phyloP scores from a whole-genome alignment of 2,888 invertebrate species.

The Chrysopilus asiliformis region DNA sequence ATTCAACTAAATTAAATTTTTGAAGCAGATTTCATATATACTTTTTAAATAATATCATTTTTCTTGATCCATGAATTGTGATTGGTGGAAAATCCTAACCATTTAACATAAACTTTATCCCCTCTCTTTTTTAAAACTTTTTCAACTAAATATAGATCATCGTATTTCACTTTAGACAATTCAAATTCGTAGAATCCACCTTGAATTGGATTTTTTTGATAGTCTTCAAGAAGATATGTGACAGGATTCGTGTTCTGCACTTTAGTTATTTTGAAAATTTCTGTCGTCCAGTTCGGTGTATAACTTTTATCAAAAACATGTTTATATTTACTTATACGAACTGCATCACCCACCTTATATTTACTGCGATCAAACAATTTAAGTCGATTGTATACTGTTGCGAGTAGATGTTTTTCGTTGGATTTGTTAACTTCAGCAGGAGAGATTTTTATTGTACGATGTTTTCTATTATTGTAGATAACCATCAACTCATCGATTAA shows the following conservation, averaged over 20 bases:
- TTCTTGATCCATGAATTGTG: slow-evolving; percentile 20
- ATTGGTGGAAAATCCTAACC: slow-evolving; percentile 19
- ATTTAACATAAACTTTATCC: slow-evolving; percentile 15
- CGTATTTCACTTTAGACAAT: slow-evolving; percentile 22
- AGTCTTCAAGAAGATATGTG: slow-evolving; percentile 20
- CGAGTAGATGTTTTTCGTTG: slow-evolving; percentile 13
- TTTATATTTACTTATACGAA: slow-evolving; percentile 19
- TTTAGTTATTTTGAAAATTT: slow-evolving; percentile 21
- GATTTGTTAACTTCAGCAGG: no score
- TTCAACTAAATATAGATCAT: slow-evolving; percentile 24
- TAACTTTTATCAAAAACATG: slow-evolving; percentile 20
- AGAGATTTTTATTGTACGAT: slow-evolving; percentile 18
- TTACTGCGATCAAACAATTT: slow-evolving; percentile 11
- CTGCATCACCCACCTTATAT: slow-evolving; percentile 17
- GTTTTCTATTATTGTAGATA: slow-evolving; percentile 17
- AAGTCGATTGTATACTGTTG: slow-evolving; percentile 10
- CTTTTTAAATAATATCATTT: neutral
- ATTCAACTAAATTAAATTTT: no score
- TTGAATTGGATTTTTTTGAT: slow-evolving; percentile 20
- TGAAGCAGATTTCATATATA: no score
- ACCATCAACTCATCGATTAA: slow-evolving; percentile 14
- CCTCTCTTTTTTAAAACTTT: slow-evolving; percentile 20
- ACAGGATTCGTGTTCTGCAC: slow-evolving; percentile 20
- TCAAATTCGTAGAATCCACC: slow-evolving; percentile 25
- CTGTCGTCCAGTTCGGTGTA: slow-evolving; percentile 23